Percentiles rank a stretch among this genome's conserved stretches.
phyloP scores from a whole-genome alignment of 2,888 invertebrate genomes.

The Argyra leucocephala region DNA sequence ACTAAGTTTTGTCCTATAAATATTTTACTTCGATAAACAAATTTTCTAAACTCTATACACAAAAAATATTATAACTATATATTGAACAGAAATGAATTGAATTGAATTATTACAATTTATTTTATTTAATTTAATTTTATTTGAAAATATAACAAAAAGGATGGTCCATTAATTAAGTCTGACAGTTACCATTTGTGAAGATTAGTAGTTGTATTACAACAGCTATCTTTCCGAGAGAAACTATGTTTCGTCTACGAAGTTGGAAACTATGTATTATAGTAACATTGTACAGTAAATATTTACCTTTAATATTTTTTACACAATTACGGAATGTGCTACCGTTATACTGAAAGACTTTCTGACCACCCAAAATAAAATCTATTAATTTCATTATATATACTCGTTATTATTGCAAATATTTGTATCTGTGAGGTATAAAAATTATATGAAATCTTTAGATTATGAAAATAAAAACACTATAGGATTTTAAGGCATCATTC shows the following conservation, averaged over 20 bases:
- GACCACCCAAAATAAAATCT: background rate
- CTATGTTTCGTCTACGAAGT: background rate
- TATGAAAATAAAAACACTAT: slow-evolving; percentile 15
- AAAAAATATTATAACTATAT: too few relatives aligned
- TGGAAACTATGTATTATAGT: background rate
- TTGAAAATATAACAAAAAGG: background rate
- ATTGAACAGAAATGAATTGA: too few relatives aligned
- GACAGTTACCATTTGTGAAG: slow-evolving; percentile 2
- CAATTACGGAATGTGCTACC: slow-evolving; percentile 3
- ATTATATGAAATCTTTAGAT: background rate
- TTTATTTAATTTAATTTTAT: background rate
- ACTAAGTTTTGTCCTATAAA: too few relatives aligned
- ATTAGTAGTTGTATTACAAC: background rate
- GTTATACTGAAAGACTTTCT: background rate
- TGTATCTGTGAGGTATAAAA: background rate
- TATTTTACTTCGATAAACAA: too few relatives aligned
- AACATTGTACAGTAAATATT: slow-evolving; percentile 6
- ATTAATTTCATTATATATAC: background rate
- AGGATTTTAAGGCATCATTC: too few relatives aligned
- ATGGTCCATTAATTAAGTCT: background rate
- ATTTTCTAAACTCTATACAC: too few relatives aligned
- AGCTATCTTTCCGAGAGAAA: background rate
- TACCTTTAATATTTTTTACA: slow-evolving; percentile 1
- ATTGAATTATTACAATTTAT: background rate
- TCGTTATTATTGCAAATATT: background rate